Percentiles rank a stretch among this genome's conserved stretches.
Conservation (phyloP, 2,888 invertebrate species). For the Mactromeris polynyma region DNA sequence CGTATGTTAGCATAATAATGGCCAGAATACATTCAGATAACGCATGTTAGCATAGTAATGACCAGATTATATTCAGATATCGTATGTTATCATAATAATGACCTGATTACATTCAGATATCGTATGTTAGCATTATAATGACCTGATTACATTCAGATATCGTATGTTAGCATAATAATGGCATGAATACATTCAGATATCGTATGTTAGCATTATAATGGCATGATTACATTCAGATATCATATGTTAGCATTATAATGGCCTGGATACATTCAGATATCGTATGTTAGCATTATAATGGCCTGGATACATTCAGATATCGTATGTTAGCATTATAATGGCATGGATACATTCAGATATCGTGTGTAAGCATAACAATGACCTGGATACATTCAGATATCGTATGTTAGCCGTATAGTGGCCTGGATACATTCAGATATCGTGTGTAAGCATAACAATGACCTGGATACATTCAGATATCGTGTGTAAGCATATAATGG, state of each 20-base stretch:
- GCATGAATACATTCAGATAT: not conserved
- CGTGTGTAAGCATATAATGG: not conserved
- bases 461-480: not conserved
- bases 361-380: not conserved
- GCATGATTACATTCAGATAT: too few relatives aligned
- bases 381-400: not conserved
- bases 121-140: not conserved
- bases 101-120: not conserved
- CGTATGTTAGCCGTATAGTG: too few relatives aligned
- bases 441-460: not conserved
- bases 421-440: too few relatives aligned
- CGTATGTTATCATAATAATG: not conserved
- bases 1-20: too few relatives aligned
- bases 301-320: too few relatives aligned
- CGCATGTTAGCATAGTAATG: not conserved
- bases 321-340: not conserved
- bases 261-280: too few relatives aligned
- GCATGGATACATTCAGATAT: not conserved
- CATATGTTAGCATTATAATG: too few relatives aligned
- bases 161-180: too few relatives aligned
- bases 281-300: too few relatives aligned
- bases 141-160: too few relatives aligned
- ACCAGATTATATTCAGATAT: not conserved
- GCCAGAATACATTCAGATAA: too few relatives aligned
- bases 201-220: not conserved